Evolutionary conservation across 2,113 vertebrate species (phyloP), one percentile per base, ranked within the genome.

Genomic region (Stercorarius parasiticus): DNA sequence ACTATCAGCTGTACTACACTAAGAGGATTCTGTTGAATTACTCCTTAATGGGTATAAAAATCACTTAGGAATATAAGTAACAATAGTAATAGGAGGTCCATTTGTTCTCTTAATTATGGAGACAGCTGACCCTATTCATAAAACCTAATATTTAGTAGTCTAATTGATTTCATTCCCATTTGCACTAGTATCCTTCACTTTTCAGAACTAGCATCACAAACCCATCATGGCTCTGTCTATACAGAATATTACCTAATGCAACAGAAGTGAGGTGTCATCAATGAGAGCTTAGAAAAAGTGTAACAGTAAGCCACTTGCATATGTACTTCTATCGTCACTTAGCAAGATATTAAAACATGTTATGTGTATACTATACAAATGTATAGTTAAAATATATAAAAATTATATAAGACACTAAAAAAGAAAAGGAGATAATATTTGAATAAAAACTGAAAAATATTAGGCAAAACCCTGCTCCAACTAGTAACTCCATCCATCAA

Each of bases 1-100:
- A 92, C 55, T 82, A 82, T 27, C 47, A 55, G 29, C 23, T 79
- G 20, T 62, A 89, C 69, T 53, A 45, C 38, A 76, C 40, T 92
- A 88, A 90, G 67, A 94, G 38, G 89, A 84, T 95, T 86, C 93
- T 84, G 50, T 15, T 72, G 55, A 88, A 81, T 83, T 96, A 92
- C 62, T 81, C 34, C 77, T 67, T 88, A 96, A 92, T 81, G 52
- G 45, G 26, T 78, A 95, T 97, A 69, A 88, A 93, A 94, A 83
- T 77, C 72, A 83, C 80, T 83, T 45, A 58, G 10, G 42, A 88
- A 88, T 53, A 83, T 40, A 72, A 90, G 43, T 49, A 69, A 90
- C 67, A 86, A 49, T 21, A 73, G 30, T 62, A 73, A 70, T 56
- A 73, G 71, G 42, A 58, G 34, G 45, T 88, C 82, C 50, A 66